A percentile compares a stretch with the other conserved stretches of the same genome.
phyloP scores from a whole-genome alignment of 2,797 vertebrate genomes.

The Semotilus atromaculatus region DNA sequence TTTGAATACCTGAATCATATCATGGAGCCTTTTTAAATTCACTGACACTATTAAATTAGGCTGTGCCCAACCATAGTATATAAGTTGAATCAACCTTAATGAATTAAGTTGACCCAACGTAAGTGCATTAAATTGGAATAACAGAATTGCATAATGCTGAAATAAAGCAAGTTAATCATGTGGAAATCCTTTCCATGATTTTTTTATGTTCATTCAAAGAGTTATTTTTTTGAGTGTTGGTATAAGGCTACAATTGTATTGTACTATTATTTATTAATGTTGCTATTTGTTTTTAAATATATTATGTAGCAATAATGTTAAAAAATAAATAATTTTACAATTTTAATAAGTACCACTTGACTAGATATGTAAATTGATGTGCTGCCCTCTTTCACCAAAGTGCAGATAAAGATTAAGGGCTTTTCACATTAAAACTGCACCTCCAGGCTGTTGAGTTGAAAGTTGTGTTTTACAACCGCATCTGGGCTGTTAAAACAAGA shows the following conservation, averaged over 20 bases:
- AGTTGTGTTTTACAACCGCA: neutral
- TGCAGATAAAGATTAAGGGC: neutral
- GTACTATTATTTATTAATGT: neutral
- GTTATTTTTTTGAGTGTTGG: no score
- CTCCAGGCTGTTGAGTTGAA: slow-evolving; percentile 1
- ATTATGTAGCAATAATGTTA: neutral
- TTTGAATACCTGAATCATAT: no score
- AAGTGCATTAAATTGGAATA: no score
- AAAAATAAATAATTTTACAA: neutral
- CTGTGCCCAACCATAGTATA: no score
- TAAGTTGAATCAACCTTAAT: no score
- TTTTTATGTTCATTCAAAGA: no score
- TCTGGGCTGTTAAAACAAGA: slow-evolving; percentile 22
- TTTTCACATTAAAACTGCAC: neutral
- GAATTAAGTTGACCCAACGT: no score
- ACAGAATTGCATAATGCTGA: no score
- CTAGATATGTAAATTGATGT: neutral
- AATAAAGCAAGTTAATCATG: no score
- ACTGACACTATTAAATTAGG: no score
- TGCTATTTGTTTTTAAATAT: neutral
- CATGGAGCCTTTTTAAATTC: no score
- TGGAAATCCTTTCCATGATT: no score
- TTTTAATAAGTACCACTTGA: neutral
- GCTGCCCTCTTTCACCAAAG: neutral
- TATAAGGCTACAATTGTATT: neutral